Base-by-base conservation (phyloP, 2,113 vertebrate genomes). In the Drymodes brunneopygia region DNA sequence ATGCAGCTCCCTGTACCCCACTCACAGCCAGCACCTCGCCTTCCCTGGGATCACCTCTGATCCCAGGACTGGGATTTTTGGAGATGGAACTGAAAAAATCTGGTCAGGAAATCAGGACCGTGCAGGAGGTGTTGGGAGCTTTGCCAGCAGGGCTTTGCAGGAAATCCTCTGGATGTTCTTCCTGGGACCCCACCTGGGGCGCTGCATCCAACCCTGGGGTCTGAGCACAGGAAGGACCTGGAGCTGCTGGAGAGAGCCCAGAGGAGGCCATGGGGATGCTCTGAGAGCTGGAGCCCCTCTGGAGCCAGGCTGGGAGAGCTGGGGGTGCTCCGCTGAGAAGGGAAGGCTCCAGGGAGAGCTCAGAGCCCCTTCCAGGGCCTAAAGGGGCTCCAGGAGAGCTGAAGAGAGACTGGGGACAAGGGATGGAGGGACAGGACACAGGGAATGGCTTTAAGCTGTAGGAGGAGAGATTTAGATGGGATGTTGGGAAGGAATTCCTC, bases 1-100 rank as follows among this genome's bases (percentile, higher is more conserved):
- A 47, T 8, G n/a, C 60, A 47, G 28, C 33, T 5, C n/a, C n/a
- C 20, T 36, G 40, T 5, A 36, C 45, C 75, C 29, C 28, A 13
- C 5, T 18, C 73, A n/a, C 44, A 77, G 53, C 23, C 33, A 77
- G 18, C 40, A 10, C 20, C 38, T 42, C 0, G 1, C 44, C 48
- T 38, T 36, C 31, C 33, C 35, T 4, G n/a, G 11, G 18, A 61
- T 48, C 98, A 95, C 96, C 99, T 98, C 97, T 98, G 98, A 95
- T 98, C 98, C 77, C 98, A 47, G 48, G 98, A 97, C 91, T 98
- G 98, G 48, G 98, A 20, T 98, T 86, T 98, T 98, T 80, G 36
- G 78, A 69, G 77, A 92, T 23, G 51, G 70, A 29, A 38, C 11
- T 38, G 38, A 72, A 71, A 88, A 70, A 42, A 58, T 28, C 15